Evolutionary conservation across 2,113 vertebrate genomes (phyloP).

Genomic region (Erythrolamprus reginae): DNA sequence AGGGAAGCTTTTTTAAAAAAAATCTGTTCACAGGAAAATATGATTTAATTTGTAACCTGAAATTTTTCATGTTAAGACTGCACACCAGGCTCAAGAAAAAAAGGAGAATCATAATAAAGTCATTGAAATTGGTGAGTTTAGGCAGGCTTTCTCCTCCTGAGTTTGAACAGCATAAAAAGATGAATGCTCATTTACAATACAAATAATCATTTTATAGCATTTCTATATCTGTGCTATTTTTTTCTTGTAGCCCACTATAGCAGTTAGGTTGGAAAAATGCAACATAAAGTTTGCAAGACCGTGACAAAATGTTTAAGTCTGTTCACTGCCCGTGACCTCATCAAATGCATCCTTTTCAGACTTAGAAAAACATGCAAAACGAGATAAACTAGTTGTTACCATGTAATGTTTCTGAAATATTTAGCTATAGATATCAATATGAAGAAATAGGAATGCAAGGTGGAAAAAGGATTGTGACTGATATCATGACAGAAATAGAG

Average conservation of each 20-base stretch:
- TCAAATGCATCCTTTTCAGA: background rate
- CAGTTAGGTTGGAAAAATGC: background rate
- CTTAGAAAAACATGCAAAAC: background rate
- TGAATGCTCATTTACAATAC: background rate
- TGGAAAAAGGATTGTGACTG: background rate
- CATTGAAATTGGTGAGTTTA: background rate
- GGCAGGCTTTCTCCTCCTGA: background rate
- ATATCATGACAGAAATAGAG: background rate
- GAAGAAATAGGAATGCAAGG: background rate
- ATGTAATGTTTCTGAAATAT: background rate
- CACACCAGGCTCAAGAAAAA: background rate
- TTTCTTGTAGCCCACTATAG: background rate
- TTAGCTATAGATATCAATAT: background rate
- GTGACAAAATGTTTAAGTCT: background rate
- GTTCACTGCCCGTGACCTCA: background rate
- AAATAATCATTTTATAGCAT: background rate
- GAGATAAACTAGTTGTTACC: background rate
- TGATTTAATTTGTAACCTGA: background rate
- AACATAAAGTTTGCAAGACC: background rate
- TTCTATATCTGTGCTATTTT: background rate
- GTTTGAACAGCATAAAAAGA: background rate
- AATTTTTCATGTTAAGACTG: background rate
- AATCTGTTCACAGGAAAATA: background rate
- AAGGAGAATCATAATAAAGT: background rate
- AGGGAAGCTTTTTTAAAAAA: background rate